These are phyloP conservation scores for Tyrannus savana DNA, from an alignment of 2,113 vertebrate species.

Conservation along the genomic window DNA sequence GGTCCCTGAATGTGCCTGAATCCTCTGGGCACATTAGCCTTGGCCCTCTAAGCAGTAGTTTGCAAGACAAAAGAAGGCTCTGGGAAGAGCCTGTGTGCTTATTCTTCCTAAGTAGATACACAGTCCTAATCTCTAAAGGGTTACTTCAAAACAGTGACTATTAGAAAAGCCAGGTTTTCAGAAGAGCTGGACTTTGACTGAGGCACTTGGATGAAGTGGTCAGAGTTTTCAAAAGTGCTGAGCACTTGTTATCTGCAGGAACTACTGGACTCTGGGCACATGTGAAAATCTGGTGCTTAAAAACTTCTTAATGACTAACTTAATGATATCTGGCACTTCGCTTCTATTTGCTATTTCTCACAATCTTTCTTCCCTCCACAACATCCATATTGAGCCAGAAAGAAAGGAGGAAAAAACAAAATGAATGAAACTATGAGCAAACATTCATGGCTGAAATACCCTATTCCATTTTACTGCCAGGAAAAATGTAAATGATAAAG, in stretches of 20 bases:
- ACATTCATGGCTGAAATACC: neutral
- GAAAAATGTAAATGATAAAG: conserved; percentile 50
- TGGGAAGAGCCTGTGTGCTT: neutral
- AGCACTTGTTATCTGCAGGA: conserved; percentile 4
- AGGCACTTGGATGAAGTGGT: neutral
- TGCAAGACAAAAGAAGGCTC: neutral
- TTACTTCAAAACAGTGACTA: neutral
- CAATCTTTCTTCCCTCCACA: neutral
- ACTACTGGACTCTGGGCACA: neutral
- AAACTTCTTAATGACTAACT: conserved; percentile 26
- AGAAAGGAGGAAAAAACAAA: neutral
- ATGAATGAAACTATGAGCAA: neutral
- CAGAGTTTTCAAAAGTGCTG: conserved; percentile 17
- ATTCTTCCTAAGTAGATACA: neutral
- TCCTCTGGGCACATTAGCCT: accelerated
- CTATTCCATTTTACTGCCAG: neutral
- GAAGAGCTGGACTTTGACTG: neutral
- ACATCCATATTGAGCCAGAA: neutral
- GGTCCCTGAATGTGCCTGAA: neutral
- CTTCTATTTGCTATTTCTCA: neutral
- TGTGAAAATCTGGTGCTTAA: conserved; percentile 1
- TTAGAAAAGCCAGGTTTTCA: neutral
- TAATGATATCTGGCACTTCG: neutral
- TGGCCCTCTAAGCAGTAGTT: neutral
- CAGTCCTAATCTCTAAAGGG: neutral